Base-by-base conservation (phyloP, 1,140 invertebrate species). In the Conopomorpha cramerella region DNA sequence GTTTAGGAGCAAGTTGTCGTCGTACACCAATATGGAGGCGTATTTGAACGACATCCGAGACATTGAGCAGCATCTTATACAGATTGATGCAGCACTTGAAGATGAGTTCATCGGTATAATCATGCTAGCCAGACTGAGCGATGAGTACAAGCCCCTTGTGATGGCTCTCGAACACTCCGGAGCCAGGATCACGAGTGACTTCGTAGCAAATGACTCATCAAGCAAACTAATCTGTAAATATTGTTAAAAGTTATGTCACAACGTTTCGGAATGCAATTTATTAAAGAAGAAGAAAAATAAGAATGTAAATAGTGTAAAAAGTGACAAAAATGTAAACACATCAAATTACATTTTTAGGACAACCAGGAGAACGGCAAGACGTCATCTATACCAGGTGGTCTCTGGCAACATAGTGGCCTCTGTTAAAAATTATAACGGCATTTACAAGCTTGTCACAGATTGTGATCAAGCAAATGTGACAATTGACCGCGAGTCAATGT, bases 371-470 rank as follows among this genome's bases (percentile, higher is more conserved):
- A 6, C 19, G 4, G 4, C 19, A 23, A 4, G 4, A 4, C 19
- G 4, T 23, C 19, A 23, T 23, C 19, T 10, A n/a, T n/a, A n/a
- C 10, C 19, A 23, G 19, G 19, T 23, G 32, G 17, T 31, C 26
- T 11, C 18, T 32, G 36, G 36, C 29, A 32, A 38, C 4, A 19
- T 11, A 2, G 7, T 38, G n/a, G 11, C 13, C 8, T n/a, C 12
- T 16, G 11, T 8, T 16, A 16, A 6, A 11, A 16, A 13, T 16
- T n/a, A 1, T 13, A 38, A 31, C 16, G 30, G 29, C 7, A 8
- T 38, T 14, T 38, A 32, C 23, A 38, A 18, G 14, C 14, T 23
- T 4, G 12, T 6, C 12, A 25, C 2, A 16, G 6, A 30, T 7
- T 13, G 11, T 25, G n/a, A 16, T 11, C 2, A 14, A 10, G 12